These are phyloP conservation scores for Agonopterix arenella DNA, from an alignment of 2,888 invertebrate genomes.

Conservation along the genomic window DNA sequence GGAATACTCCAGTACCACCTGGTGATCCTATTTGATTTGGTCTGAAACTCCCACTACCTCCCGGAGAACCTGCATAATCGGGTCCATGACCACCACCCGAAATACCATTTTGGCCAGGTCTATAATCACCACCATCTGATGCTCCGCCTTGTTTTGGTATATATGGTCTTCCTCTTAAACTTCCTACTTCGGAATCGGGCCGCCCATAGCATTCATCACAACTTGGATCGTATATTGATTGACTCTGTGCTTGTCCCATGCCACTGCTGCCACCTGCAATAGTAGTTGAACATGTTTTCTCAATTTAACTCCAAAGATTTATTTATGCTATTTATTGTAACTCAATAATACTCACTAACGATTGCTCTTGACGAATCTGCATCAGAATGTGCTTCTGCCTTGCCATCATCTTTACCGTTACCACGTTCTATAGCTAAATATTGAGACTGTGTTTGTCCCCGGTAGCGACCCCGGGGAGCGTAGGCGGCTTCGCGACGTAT, in stretches of 20 bases:
- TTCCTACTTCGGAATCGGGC: conserved; percentile 34
- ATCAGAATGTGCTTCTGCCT: conserved; percentile 88
- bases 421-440: conserved; percentile 79
- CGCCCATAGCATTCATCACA: conserved; percentile 81
- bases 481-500: conserved; percentile 35
- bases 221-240: conserved; percentile 81
- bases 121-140: conserved; percentile 12
- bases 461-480: conserved; percentile 62
- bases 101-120: conserved; percentile 11
- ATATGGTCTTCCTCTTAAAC: conserved; percentile 13
- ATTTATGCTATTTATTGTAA: too few species aligned
- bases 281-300: not conserved
- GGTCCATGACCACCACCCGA: conserved; percentile 9
- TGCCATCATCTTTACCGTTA: conserved; percentile 80
- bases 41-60: conserved; percentile 7
- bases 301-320: not conserved
- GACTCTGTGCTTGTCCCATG: conserved; percentile 94
- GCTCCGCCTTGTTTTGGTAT: not conserved
- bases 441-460: conserved; percentile 91
- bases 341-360: conserved; percentile 79
- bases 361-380: conserved; percentile 82
- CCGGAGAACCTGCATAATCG: conserved; percentile 5
- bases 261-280: conserved; percentile 85
- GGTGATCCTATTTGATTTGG: conserved; percentile 8
- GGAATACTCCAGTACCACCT: not conserved